These are phyloP conservation scores for Lepus townsendii DNA, from an alignment of 2,797 vertebrate genomes.

Conservation along the genomic window DNA sequence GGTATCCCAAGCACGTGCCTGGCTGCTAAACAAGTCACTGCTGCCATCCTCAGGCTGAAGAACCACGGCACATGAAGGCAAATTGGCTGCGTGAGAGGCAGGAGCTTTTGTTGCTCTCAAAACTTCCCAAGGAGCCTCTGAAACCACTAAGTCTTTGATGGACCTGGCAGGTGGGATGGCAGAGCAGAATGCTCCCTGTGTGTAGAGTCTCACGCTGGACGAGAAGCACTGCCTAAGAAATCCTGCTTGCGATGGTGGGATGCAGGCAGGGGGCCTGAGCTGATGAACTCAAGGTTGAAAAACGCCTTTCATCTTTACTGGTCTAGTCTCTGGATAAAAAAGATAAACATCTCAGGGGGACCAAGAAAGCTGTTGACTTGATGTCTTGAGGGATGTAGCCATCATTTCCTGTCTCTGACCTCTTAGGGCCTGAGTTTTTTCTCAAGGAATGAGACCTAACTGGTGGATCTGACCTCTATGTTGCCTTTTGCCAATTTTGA, in stretches of 20 bases:
- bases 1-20: neutral
- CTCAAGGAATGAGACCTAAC: accelerated
- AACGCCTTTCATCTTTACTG: neutral
- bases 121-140: neutral
- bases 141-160: too few relatives aligned
- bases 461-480: accelerated
- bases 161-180: neutral
- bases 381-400: neutral
- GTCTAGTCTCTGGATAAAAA: neutral
- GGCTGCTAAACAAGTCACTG: neutral
- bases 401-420: neutral
- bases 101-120: neutral
- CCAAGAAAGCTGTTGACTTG: neutral
- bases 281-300: neutral
- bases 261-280: accelerated
- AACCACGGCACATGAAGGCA: neutral
- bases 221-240: neutral
- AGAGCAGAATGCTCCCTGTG: too few relatives aligned
- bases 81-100: neutral
- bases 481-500: neutral
- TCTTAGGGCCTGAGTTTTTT: neutral
- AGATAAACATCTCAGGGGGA: neutral
- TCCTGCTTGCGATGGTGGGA: accelerated
- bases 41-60: neutral
- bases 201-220: neutral